Percentiles rank a stretch among this genome's conserved stretches.
phyloP scores from a whole-genome alignment of 2,113 vertebrate genomes.

The Xiphophorus maculatus region DNA sequence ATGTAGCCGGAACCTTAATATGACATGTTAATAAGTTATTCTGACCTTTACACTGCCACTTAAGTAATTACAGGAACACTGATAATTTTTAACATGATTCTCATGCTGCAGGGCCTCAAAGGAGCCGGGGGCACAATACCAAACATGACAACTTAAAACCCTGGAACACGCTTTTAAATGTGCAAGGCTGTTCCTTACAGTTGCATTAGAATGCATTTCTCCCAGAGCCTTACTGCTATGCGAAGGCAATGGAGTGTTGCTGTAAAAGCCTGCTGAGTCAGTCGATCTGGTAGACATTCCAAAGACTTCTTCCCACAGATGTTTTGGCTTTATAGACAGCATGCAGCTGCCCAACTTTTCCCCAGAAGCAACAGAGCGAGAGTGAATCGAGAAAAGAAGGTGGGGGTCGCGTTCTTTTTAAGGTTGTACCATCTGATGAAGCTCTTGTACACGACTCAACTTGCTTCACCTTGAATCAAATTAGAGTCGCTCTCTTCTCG shows the following conservation, averaged over 20 bases:
- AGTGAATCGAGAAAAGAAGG: background rate
- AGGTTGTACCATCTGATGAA: constrained; percentile 36
- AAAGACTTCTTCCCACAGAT: constrained; percentile 63
- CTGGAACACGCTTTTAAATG: constrained; percentile 44
- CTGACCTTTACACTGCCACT: constrained; percentile 57
- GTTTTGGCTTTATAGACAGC: constrained; percentile 62
- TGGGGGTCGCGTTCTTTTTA: constrained; percentile 31
- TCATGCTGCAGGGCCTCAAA: constrained; percentile 36
- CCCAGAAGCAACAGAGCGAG: constrained; percentile 20
- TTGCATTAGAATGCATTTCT: constrained; percentile 19
- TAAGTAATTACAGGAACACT: constrained; percentile 65
- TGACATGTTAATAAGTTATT: constrained; percentile 71
- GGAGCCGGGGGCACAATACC: constrained; percentile 20
- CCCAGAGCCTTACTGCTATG: constrained; percentile 6
- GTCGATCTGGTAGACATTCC: constrained; percentile 50
- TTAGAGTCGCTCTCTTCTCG: constrained; percentile 54
- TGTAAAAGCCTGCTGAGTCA: constrained; percentile 62
- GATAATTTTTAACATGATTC: constrained; percentile 66
- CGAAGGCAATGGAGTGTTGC: constrained; percentile 16
- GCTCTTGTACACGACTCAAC: constrained; percentile 35
- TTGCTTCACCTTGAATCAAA: constrained; percentile 75
- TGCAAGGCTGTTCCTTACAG: constrained; percentile 35
- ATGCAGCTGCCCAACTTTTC: constrained; percentile 40
- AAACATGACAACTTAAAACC: constrained; percentile 59
- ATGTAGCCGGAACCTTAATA: constrained; percentile 61